Evolutionary conservation across 2,113 vertebrate species (phyloP), one percentile per base, ranked within the genome.

Genomic region (Chroicocephalus ridibundus): DNA sequence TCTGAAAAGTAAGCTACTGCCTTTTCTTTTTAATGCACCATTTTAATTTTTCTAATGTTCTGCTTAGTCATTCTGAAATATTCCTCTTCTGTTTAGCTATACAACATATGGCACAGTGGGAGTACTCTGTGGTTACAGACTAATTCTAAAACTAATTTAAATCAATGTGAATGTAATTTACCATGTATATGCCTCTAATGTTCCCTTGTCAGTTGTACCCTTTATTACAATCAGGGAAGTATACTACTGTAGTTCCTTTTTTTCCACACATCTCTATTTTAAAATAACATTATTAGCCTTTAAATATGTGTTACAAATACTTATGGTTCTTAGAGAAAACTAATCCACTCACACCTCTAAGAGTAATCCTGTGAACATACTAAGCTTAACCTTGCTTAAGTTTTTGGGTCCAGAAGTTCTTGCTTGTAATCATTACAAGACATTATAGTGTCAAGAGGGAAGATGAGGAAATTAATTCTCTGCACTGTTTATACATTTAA

Each of bases 141-240:
- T 92, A 94, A 89, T 92, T 88, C 69, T 71, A 40, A 94, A 96
- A 75, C 29, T 69, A 91, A 70, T 94, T 88, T 91, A 94, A 95
- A 84, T 86, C 69, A 93, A 34, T 62, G 46, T 88, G 57, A 81
- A 70, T 86, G 77, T 86, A 94, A 84, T 91, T 86, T 93, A 54
- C 60, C 25, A 21, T 32, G n/a, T 83, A 31, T 66, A 78, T 42
- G 32, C 42, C 34, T 86, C 68, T 78, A 74, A 86, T 2, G 4
- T 71, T 96, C 93, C 60, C 69, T n/a, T 95, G 82, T 54, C 38
- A 74, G 12, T 75, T 88, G 38, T 75, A 82, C 13, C 20, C 72
- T 81, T 84, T 78, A 71, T 83, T 89, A 55, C 29, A 86, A 54
- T 49, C 54, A 44, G 34, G 44, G 34, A 85, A 94, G 10, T 26